phyloP scores from a whole-genome alignment of 2,888 invertebrate genomes.

The Scaptomyza flava region DNA sequence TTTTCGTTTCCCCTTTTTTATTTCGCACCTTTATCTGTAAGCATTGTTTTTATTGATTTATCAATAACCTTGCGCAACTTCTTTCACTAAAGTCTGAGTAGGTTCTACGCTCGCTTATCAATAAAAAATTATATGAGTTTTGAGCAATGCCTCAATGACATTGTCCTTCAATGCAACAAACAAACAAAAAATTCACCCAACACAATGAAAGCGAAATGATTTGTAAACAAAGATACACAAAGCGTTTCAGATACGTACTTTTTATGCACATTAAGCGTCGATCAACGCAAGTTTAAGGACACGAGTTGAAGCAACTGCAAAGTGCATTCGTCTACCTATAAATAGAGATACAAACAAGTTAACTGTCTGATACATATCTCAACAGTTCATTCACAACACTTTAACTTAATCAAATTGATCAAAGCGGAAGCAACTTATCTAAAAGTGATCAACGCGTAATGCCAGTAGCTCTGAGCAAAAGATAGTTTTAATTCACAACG shows the following conservation, averaged over 20 bases:
- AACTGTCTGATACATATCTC: conserved; percentile 15
- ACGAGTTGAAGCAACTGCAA: conserved; percentile 79
- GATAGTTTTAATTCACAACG: conserved; percentile 61
- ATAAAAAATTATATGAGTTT: conserved; percentile 43
- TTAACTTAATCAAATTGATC: conserved; percentile 8
- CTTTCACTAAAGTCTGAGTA: conserved; percentile 35
- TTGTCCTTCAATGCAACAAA: conserved; percentile 71
- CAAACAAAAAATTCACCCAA: conserved; percentile 2
- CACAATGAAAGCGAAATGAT: conserved; percentile 42
- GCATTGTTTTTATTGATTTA: background rate
- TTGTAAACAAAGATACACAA: conserved; percentile 64
- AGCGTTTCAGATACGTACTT: conserved; percentile 32
- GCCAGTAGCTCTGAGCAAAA: conserved; percentile 25
- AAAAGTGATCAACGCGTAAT: conserved; percentile 25
- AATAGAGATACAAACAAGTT: conserved; percentile 9
- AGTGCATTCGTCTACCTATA: conserved; percentile 50
- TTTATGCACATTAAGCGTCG: conserved; percentile 6
- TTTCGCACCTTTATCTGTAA: background rate
- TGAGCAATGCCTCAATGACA: conserved; percentile 59
- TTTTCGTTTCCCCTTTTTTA: background rate
- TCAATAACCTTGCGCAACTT: conserved; percentile 47
- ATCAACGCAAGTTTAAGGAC: conserved; percentile 71
- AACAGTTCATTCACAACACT: conserved; percentile 35
- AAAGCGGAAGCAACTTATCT: conserved; percentile 49
- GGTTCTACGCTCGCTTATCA: conserved; percentile 69